Percentiles rank a stretch among this genome's conserved stretches.
Evolutionary conservation across 37 sponge, comb jelly and placozoan genomes (phyloP).

Genomic region (Hexactinellida sp.): DNA sequence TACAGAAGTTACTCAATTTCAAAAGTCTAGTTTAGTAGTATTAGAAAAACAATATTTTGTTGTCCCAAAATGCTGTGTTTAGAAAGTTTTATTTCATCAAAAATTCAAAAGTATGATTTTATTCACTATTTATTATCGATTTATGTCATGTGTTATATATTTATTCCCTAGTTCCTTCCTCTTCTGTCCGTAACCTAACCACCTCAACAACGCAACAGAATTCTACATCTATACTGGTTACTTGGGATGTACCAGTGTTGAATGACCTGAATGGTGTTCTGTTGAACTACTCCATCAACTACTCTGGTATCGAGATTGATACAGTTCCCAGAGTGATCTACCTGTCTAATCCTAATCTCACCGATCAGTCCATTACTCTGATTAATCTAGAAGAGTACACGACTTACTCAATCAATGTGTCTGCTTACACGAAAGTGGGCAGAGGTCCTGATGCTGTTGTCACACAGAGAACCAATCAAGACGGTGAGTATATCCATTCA

Average conservation of each 20-base stretch:
- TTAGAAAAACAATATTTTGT: too few species aligned
- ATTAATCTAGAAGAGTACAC: background rate
- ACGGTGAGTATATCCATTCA: too few species aligned
- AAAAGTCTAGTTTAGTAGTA: too few species aligned
- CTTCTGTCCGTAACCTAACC: conserved; percentile 12
- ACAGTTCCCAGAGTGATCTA: conserved; percentile 6
- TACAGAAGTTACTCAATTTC: too few species aligned
- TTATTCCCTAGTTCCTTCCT: background rate
- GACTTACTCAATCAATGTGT: background rate
- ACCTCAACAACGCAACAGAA: background rate
- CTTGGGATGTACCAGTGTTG: background rate
- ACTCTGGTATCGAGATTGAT: conserved; percentile 16
- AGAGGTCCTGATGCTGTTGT: too few species aligned
- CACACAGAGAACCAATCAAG: too few species aligned
- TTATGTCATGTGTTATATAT: too few species aligned
- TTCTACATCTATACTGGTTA: background rate
- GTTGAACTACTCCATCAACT: background rate
- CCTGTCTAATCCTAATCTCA: background rate
- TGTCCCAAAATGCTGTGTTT: too few species aligned
- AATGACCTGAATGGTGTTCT: conserved; percentile 12
- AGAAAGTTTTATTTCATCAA: too few species aligned
- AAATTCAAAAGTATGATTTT: too few species aligned
- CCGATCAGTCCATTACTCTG: background rate
- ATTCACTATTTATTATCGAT: too few species aligned
- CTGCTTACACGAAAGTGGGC: too few species aligned